These are phyloP conservation scores for Drosophila equinoxialis DNA, from an alignment of 1,140 invertebrate species.

Conservation along the genomic window DNA sequence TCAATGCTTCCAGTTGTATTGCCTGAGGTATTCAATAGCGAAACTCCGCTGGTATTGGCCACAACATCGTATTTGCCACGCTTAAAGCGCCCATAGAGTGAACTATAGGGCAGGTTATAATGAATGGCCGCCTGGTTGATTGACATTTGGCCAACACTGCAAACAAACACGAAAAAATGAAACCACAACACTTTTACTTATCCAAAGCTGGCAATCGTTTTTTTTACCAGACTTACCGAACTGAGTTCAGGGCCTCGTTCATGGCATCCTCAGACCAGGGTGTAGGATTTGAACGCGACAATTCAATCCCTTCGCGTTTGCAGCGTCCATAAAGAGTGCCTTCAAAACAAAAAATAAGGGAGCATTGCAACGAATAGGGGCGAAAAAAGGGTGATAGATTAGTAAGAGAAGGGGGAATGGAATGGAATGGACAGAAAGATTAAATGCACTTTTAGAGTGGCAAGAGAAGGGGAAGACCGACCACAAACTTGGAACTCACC, in stretches of 20 bases:
- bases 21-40: constrained; percentile 77
- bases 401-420: constrained; percentile 11
- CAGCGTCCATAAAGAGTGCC: constrained; percentile 93
- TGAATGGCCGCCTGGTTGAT: constrained; percentile 97
- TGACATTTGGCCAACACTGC: constrained; percentile 94
- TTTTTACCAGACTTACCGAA: constrained; percentile 85
- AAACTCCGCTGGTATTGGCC: constrained; percentile 71
- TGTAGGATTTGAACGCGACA: constrained; percentile 92
- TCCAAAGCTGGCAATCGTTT: not conserved
- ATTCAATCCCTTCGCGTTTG: constrained; percentile 93
- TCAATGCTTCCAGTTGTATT: constrained; percentile 83
- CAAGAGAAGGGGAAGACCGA: not conserved
- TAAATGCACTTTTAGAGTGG: not conserved
- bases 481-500: constrained; percentile 75
- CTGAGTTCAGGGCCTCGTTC: constrained; percentile 93
- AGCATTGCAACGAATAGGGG: constrained; percentile 18
- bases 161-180: not conserved
- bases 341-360: constrained; percentile 58
- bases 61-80: constrained; percentile 86
- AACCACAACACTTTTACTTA: not conserved
- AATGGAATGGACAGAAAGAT: not conserved
- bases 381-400: not conserved
- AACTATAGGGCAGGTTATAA: constrained; percentile 94
- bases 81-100: constrained; percentile 93
- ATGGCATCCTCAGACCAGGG: constrained; percentile 95